These are phyloP conservation scores for Dorcus parallelipipedus DNA, from an alignment of 2,888 invertebrate genomes.

Conservation along the genomic window DNA sequence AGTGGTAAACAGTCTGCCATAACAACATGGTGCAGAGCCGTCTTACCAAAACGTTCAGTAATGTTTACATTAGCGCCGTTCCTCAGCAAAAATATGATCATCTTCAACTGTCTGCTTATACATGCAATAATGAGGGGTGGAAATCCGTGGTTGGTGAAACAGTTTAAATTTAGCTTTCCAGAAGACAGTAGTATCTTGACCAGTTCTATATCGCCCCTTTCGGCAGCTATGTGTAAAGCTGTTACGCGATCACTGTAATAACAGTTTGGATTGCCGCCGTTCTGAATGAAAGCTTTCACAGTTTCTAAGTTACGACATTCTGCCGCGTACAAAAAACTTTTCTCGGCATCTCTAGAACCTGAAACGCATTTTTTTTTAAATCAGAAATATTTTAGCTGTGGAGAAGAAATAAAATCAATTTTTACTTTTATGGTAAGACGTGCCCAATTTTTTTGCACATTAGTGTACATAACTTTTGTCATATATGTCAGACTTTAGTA, in stretches of 20 bases:
- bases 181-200: slow-evolving; percentile 9
- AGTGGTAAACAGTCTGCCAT: slow-evolving; percentile 21
- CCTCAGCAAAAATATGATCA: slow-evolving; percentile 20
- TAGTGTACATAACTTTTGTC: too few species aligned
- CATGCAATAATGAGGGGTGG: slow-evolving; percentile 26
- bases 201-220: slow-evolving; percentile 19
- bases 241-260: slow-evolving; percentile 9
- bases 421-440: too few species aligned
- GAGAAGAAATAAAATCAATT: too few species aligned
- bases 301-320: slow-evolving; percentile 12
- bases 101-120: slow-evolving; percentile 15
- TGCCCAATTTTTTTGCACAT: too few species aligned
- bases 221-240: slow-evolving; percentile 28
- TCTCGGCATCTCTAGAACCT: slow-evolving; percentile 1
- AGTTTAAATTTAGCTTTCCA: slow-evolving; percentile 6
- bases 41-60: slow-evolving; percentile 41
- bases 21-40: slow-evolving; percentile 24
- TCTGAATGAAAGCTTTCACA: slow-evolving; percentile 16
- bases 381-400: too few species aligned
- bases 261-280: slow-evolving; percentile 25
- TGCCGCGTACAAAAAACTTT: slow-evolving; percentile 19
- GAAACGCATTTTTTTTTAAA: background rate
- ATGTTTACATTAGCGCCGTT: slow-evolving; percentile 37
- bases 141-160: slow-evolving; percentile 15
- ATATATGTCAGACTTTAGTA: too few species aligned